phyloP scores from a whole-genome alignment of 2,113 vertebrate species.

The Neogobius melanostomus region DNA sequence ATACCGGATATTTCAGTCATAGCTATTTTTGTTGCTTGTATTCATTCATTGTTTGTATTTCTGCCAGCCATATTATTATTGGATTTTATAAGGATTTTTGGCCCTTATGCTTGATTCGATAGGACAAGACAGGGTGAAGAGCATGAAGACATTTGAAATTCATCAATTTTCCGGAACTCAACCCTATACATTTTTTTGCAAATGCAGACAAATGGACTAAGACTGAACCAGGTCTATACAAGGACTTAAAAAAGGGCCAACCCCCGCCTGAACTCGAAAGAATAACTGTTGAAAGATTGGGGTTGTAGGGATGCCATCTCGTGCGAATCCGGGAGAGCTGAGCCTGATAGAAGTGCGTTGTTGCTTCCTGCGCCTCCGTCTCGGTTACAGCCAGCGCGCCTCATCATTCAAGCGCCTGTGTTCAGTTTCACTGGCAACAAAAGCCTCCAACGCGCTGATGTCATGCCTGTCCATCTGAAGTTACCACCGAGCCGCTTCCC shows the following conservation, averaged over 20 bases:
- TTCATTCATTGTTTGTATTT: neutral
- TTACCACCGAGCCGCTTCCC: slow-evolving; percentile 56
- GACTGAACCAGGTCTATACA: neutral
- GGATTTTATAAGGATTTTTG: no score
- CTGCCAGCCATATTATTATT: no score
- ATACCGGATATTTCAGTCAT: neutral
- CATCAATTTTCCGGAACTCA: no score
- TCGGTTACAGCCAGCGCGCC: slow-evolving; percentile 61
- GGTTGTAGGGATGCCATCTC: slow-evolving; percentile 50
- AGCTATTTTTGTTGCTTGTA: neutral
- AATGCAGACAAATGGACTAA: no score
- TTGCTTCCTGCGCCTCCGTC: slow-evolving; percentile 52
- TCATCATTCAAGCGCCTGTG: slow-evolving; percentile 59
- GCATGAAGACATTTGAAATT: no score
- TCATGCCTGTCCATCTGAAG: slow-evolving; percentile 59
- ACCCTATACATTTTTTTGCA: no score
- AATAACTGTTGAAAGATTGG: no score
- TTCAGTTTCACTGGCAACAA: slow-evolving; percentile 67
- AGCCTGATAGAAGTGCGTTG: slow-evolving; percentile 58
- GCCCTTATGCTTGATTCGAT: no score
- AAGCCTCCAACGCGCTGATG: slow-evolving; percentile 61
- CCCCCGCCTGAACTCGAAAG: no score
- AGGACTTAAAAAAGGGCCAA: neutral
- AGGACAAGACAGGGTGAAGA: no score
- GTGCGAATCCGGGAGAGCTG: slow-evolving; percentile 60